Conservation (phyloP, 2,888 invertebrate species). For the Piscicola geometra region DNA sequence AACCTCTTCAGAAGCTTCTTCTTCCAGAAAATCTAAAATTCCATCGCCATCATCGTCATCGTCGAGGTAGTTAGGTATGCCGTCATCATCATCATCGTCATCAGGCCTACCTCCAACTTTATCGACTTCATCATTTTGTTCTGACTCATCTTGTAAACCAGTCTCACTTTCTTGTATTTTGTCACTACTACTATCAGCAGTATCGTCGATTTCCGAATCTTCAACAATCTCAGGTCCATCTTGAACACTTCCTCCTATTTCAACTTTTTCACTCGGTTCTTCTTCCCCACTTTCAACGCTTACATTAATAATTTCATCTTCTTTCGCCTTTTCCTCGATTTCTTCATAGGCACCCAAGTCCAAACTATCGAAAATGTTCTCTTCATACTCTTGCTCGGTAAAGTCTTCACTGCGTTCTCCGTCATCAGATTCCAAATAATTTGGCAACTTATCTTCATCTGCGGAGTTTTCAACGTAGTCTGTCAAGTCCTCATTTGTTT, state of each 20-base stretch:
- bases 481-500: conserved; percentile 38
- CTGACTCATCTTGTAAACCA: conserved; percentile 29
- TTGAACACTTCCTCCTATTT: conserved; percentile 38
- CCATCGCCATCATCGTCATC: conserved; percentile 40
- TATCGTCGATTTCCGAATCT: not conserved
- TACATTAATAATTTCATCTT: conserved; percentile 49
- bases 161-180: conserved; percentile 48
- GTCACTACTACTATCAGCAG: conserved; percentile 42
- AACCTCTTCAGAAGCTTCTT: conserved; percentile 27
- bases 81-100: conserved; percentile 46
- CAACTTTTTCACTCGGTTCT: not conserved
- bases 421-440: conserved; percentile 37
- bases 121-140: conserved; percentile 29
- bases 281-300: conserved; percentile 45
- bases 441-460: conserved; percentile 30
- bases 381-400: conserved; percentile 40
- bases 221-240: conserved; percentile 38
- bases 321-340: conserved; percentile 35
- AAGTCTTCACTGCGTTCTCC: conserved; percentile 44
- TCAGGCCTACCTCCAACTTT: conserved; percentile 41
- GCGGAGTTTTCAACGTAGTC: conserved; percentile 40
- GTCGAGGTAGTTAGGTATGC: conserved; percentile 47
- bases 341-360: conserved; percentile 13
- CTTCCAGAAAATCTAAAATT: conserved; percentile 33
- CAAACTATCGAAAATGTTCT: too few relatives aligned